Conservation (phyloP, 2,888 invertebrate genomes). For the Glyphotaelius pellucidus region DNA sequence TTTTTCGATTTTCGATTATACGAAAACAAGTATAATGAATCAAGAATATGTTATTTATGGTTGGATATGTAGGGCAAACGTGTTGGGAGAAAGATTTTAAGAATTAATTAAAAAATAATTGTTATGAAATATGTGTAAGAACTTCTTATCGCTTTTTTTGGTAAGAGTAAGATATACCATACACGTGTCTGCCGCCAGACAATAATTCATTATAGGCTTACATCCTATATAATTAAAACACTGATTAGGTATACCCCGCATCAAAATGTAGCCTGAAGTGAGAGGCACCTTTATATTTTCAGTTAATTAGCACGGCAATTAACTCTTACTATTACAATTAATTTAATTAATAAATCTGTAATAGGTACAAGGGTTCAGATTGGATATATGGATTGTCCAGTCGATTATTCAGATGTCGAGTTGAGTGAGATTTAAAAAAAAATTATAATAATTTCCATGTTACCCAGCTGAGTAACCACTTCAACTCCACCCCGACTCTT, state of each 20-base stretch:
- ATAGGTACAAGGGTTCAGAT: too few species aligned
- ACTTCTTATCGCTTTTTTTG: neutral
- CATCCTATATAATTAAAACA: neutral
- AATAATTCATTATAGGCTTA: neutral
- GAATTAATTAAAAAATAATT: neutral
- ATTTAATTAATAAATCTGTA: too few species aligned
- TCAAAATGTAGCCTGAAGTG: neutral
- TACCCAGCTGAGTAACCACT: too few species aligned
- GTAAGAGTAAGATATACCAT: too few species aligned
- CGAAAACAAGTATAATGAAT: neutral
- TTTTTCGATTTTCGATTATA: neutral
- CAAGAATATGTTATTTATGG: neutral
- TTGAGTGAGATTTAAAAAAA: too few species aligned
- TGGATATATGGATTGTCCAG: too few species aligned
- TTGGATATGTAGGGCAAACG: neutral
- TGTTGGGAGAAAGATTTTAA: neutral
- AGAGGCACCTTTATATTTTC: neutral
- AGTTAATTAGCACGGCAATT: neutral
- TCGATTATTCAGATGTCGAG: too few species aligned
- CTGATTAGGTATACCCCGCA: neutral
- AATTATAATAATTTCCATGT: too few species aligned
- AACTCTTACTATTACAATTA: neutral
- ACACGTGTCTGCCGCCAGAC: neutral
- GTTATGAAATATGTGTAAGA: neutral
- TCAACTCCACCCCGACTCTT: too few species aligned